Conservation (phyloP, 1,140 invertebrate genomes). For the Drosophila obscura region DNA sequence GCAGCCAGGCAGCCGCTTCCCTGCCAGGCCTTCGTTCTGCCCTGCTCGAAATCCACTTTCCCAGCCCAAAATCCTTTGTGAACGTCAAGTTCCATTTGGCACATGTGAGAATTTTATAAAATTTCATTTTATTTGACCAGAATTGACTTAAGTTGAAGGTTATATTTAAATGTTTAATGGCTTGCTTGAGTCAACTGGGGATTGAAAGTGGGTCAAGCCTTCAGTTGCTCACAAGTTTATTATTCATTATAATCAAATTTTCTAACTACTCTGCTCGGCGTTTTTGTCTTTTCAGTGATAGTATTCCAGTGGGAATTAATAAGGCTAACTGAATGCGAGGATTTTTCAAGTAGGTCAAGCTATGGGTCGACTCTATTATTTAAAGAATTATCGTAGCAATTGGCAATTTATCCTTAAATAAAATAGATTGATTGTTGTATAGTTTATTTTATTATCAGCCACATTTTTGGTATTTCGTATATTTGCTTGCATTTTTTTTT, state of each 20-base stretch:
- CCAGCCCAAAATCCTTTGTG: constrained; percentile 53
- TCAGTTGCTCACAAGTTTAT: neutral
- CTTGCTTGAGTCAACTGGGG: neutral
- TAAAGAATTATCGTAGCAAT: no score
- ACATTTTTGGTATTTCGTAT: neutral
- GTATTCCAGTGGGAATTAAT: no score
- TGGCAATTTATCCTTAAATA: no score
- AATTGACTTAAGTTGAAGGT: constrained; percentile 3
- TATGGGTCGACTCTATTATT: no score
- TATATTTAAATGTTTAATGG: constrained; percentile 24
- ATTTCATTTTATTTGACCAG: constrained; percentile 32
- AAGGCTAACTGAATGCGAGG: no score
- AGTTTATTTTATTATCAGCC: neutral
- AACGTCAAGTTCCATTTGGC: constrained; percentile 47
- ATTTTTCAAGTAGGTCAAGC: no score
- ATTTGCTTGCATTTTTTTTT: constrained; percentile 10
- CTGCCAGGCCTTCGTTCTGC: constrained; percentile 22
- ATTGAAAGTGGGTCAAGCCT: neutral
- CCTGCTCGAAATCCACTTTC: constrained; percentile 40
- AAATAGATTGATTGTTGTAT: neutral
- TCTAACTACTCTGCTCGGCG: no score
- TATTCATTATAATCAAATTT: no score
- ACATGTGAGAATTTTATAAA: constrained; percentile 39
- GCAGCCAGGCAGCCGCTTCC: neutral
- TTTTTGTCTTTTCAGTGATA: no score